Percentiles rank a stretch among this genome's conserved stretches.
Conservation (phyloP, 2,113 vertebrate genomes). For the Dipodomys ordii region DNA sequence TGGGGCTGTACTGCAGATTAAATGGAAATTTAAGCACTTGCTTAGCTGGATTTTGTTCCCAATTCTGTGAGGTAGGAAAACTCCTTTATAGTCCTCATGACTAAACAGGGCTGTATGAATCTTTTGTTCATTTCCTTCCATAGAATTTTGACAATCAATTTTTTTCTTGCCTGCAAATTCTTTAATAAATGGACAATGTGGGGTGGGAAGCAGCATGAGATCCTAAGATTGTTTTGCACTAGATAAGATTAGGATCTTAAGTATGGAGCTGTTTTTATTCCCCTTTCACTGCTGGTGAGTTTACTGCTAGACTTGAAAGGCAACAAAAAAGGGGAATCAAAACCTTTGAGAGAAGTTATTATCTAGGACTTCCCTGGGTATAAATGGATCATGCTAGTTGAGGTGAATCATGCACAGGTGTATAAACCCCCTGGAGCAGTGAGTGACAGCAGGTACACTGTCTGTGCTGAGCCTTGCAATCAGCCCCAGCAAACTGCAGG, state of each 20-base stretch:
- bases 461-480: background rate
- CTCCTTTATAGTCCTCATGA: background rate
- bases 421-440: background rate
- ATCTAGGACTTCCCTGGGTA: background rate
- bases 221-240: background rate
- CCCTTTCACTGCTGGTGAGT: background rate
- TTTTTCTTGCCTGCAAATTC: background rate
- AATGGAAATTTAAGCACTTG: background rate
- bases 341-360: background rate
- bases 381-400: background rate
- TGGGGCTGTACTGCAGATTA: no score
- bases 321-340: background rate
- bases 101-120: background rate
- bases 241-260: slow-evolving; percentile 15
- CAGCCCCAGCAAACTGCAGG: background rate
- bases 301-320: background rate
- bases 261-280: background rate
- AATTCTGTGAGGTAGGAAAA: background rate
- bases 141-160: background rate
- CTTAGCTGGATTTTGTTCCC: background rate
- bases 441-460: background rate
- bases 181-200: background rate
- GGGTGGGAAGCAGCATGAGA: background rate
- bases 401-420: background rate
- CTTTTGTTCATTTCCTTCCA: slow-evolving; percentile 5